These are phyloP conservation scores for Meleagris gallopavo DNA, from an alignment of 2,113 vertebrate species.

Conservation along the genomic window DNA sequence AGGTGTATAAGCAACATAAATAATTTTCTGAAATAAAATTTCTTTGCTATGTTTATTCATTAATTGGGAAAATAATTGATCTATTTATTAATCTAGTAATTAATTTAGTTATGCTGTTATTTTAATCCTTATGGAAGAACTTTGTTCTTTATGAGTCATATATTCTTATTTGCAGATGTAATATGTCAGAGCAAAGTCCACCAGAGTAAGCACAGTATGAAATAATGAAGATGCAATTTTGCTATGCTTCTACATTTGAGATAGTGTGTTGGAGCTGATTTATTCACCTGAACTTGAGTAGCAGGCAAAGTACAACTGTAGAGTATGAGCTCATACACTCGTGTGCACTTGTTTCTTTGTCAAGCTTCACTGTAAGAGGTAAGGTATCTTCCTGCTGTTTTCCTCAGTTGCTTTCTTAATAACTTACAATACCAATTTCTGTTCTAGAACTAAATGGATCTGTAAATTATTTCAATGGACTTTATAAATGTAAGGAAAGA, in stretches of 20 bases:
- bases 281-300: constrained; percentile 63
- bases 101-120: neutral
- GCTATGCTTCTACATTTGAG: constrained; percentile 36
- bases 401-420: constrained; percentile 4
- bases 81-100: neutral
- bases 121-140: constrained; percentile 4
- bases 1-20: neutral
- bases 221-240: constrained; percentile 37
- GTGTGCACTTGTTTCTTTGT: neutral
- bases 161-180: neutral
- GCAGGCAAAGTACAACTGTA: constrained; percentile 67
- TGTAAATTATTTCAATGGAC: neutral
- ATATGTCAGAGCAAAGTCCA: constrained; percentile 46
- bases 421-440: neutral
- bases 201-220: neutral
- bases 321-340: neutral
- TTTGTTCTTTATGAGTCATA: constrained; percentile 34
- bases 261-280: neutral
- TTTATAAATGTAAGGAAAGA: neutral
- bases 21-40: neutral
- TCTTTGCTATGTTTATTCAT: neutral
- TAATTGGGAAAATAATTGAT: neutral
- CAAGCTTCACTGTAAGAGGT: constrained; percentile 48
- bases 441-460: neutral
- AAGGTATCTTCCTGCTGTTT: constrained; percentile 23